Conservation (phyloP, 2,888 invertebrate species). For the Campoletis raptor region DNA sequence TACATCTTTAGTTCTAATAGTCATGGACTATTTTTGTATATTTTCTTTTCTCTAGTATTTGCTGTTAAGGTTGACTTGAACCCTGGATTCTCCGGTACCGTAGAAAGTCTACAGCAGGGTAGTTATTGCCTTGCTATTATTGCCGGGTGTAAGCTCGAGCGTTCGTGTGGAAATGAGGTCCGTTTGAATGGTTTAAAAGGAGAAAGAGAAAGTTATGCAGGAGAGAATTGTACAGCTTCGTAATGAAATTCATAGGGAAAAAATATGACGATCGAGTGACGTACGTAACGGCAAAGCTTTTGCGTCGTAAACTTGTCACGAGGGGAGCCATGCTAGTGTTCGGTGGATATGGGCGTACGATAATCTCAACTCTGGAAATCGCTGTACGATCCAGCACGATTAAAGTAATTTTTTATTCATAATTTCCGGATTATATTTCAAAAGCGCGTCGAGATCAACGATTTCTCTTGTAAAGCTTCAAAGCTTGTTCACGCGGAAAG, state of each 20-base stretch:
- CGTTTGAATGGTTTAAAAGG: conserved; percentile 2
- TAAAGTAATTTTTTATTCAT: neutral
- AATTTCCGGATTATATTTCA: neutral
- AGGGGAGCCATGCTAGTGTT: neutral
- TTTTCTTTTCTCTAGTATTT: neutral
- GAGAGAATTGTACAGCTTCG: conserved; percentile 7
- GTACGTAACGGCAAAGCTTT: neutral
- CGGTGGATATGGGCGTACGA: neutral
- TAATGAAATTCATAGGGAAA: conserved; percentile 56
- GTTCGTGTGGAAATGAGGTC: neutral
- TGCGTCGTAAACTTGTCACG: neutral
- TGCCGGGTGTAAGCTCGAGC: conserved; percentile 27
- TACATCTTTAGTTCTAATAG: neutral
- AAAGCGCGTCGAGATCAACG: neutral
- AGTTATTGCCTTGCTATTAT: conserved; percentile 37
- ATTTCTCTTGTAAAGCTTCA: neutral
- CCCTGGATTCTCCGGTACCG: neutral
- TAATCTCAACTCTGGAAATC: neutral
- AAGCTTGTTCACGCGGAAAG: neutral
- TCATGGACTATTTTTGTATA: neutral
- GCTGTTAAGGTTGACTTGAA: neutral
- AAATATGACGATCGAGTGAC: conserved; percentile 10
- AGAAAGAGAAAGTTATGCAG: neutral
- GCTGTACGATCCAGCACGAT: neutral
- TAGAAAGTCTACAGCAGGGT: neutral